phyloP scores from a whole-genome alignment of 2,113 vertebrate species.

The Morone chrysops region DNA sequence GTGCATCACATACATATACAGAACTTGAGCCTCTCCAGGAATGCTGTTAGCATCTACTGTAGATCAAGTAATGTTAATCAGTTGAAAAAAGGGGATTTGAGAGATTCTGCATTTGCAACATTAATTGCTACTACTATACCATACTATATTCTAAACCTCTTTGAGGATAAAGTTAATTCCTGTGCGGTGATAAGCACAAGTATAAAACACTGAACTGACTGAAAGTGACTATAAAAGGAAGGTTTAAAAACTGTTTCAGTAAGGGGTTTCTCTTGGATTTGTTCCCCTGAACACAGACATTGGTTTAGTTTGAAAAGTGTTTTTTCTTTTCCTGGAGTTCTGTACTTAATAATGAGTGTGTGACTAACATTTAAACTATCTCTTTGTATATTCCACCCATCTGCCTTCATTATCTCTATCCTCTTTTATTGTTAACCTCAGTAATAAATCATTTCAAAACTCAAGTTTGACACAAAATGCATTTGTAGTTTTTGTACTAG shows the following conservation, averaged over 20 bases:
- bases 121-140: not conserved
- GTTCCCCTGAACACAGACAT: not conserved
- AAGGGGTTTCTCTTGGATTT: not conserved
- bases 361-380: not conserved
- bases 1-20: constrained; percentile 28
- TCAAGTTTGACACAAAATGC: not conserved
- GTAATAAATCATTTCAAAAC: not conserved
- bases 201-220: not conserved
- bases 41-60: not conserved
- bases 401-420: not conserved
- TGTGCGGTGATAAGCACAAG: not conserved
- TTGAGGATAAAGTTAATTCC: not conserved
- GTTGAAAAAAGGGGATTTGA: not conserved
- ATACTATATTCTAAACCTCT: not conserved
- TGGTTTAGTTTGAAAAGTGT: not conserved
- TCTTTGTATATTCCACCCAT: not conserved
- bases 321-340: not conserved
- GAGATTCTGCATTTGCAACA: not conserved
- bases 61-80: constrained; percentile 31
- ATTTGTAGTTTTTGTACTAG: not conserved
- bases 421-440: not conserved
- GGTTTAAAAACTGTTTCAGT: not conserved
- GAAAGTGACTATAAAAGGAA: not conserved
- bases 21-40: not conserved
- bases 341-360: not conserved